Evolutionary conservation across 2,113 vertebrate genomes (phyloP).

Genomic region (Dinomys branickii): DNA sequence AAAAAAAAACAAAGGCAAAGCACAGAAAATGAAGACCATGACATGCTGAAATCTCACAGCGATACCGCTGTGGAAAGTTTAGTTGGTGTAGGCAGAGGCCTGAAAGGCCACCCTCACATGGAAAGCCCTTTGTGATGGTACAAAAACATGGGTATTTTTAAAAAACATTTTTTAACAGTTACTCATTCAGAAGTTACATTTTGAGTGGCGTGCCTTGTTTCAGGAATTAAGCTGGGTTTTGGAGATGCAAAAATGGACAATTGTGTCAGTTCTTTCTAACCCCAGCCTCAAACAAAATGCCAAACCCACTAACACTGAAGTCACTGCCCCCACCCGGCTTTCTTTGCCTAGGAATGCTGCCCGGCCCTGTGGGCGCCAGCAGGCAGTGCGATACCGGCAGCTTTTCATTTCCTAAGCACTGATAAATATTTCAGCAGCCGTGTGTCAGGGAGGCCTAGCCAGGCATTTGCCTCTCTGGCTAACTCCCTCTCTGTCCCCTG

Average conservation of each 20-base stretch:
- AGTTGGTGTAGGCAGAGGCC: background rate
- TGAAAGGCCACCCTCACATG: background rate
- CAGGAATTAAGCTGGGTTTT: too few relatives aligned
- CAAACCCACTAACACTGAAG: background rate
- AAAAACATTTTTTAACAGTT: background rate
- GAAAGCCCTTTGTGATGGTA: background rate
- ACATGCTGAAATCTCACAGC: background rate
- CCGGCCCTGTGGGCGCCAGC: background rate
- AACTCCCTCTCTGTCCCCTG: background rate
- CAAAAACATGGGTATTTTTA: background rate
- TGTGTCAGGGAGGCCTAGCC: background rate
- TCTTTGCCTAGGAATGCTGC: background rate
- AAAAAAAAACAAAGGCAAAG: background rate
- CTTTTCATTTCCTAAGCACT: conserved; percentile 31
- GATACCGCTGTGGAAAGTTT: background rate
- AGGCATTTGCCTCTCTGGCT: background rate
- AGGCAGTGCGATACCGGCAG: background rate
- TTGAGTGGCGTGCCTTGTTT: background rate
- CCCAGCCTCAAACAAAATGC: background rate
- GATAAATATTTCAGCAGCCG: conserved; percentile 59
- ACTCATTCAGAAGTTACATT: background rate
- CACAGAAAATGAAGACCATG: background rate
- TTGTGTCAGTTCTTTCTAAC: background rate
- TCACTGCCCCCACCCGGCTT: accelerated
- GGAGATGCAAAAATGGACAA: background rate